These are phyloP conservation scores for Wiebesia pumilae DNA, from an alignment of 1,140 invertebrate genomes.

Conservation along the genomic window DNA sequence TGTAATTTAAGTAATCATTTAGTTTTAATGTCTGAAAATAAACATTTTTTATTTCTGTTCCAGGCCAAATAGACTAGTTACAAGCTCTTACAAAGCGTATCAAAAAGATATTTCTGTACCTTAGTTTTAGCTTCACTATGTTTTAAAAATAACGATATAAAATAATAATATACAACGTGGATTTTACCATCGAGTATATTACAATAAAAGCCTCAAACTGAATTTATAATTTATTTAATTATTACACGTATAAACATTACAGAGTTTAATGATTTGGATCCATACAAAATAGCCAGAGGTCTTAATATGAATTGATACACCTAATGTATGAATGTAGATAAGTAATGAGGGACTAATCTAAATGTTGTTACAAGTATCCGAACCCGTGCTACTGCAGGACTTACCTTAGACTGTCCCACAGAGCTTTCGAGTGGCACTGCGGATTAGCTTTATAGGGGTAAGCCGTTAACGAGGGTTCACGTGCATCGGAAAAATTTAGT, in stretches of 20 bases:
- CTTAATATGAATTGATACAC: background rate
- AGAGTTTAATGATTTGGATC: background rate
- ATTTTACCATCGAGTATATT: background rate
- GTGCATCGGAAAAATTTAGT: conserved; percentile 39
- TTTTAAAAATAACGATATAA: too few relatives aligned
- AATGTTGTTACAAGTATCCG: conserved; percentile 21
- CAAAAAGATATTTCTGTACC: too few relatives aligned
- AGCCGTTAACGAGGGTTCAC: conserved; percentile 41
- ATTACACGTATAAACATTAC: background rate
- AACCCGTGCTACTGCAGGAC: conserved; percentile 26
- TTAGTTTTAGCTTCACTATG: too few relatives aligned
- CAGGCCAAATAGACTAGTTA: too few relatives aligned
- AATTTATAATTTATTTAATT: background rate
- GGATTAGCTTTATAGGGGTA: conserved; percentile 34
- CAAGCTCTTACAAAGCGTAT: too few relatives aligned
- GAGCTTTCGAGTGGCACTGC: conserved; percentile 32
- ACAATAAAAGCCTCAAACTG: background rate
- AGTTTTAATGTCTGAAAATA: too few relatives aligned
- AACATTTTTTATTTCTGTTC: too few relatives aligned
- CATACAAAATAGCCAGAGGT: background rate
- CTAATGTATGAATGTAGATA: background rate
- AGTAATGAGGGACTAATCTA: background rate
- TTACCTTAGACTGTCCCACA: conserved; percentile 53
- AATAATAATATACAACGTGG: too few relatives aligned
- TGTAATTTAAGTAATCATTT: too few relatives aligned